These are phyloP conservation scores for Hemicordylus capensis DNA, from an alignment of 2,113 vertebrate species.

Conservation along the genomic window DNA sequence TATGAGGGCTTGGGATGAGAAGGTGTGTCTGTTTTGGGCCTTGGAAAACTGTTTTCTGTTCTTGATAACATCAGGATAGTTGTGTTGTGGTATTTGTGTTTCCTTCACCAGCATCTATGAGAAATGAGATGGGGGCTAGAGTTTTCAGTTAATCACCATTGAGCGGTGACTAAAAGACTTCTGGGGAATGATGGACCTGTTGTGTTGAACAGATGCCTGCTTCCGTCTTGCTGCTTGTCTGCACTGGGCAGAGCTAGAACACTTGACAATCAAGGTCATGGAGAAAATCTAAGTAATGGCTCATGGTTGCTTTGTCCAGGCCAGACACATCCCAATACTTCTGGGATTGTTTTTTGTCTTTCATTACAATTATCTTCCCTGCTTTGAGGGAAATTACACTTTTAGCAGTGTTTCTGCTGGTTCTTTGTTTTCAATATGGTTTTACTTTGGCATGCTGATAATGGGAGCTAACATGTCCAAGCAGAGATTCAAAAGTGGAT, in stretches of 20 bases:
- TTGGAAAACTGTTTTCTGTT: neutral
- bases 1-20: neutral
- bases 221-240: neutral
- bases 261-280: constrained; percentile 16
- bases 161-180: neutral
- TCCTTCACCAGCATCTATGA: neutral
- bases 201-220: constrained; percentile 8
- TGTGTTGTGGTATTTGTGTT: constrained; percentile 19
- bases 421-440: neutral
- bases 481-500: neutral
- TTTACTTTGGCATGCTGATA: neutral
- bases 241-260: neutral
- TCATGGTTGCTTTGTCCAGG: constrained; percentile 13
- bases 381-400: neutral
- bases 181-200: neutral
- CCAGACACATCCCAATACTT: constrained; percentile 22
- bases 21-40: neutral
- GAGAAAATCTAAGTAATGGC: constrained; percentile 11
- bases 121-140: neutral
- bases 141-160: constrained; percentile 18
- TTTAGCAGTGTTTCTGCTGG: neutral
- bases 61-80: neutral
- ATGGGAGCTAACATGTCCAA: neutral
- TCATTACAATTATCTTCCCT: neutral
- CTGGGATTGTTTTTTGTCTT: constrained; percentile 15